A percentile compares a stretch with the other conserved stretches of the same genome.
Conservation (phyloP, 2,113 vertebrate genomes). For the Syrrhaptes paradoxus region DNA sequence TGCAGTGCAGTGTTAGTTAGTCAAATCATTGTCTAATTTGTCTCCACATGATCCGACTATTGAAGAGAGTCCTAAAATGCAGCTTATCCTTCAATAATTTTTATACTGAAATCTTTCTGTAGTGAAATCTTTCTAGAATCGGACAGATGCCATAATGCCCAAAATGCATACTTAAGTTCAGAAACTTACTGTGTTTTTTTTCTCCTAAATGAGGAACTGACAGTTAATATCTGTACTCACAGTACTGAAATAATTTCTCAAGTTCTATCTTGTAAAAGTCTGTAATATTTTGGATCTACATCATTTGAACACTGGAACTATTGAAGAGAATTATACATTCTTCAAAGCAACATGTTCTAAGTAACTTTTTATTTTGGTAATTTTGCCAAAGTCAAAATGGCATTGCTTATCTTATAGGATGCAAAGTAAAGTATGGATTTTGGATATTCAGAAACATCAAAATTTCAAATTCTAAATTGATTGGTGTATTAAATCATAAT, state of each 20-base stretch:
- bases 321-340: neutral
- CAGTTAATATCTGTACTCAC: neutral
- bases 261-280: neutral
- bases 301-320: neutral
- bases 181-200: neutral
- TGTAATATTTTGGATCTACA: neutral
- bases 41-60: neutral
- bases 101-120: neutral
- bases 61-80: neutral
- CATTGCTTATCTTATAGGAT: accelerated
- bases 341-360: neutral
- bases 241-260: neutral
- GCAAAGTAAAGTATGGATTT: neutral
- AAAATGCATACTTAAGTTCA: neutral
- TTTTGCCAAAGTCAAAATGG: neutral
- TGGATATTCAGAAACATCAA: neutral
- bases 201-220: neutral
- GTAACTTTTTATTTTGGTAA: neutral
- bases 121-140: neutral
- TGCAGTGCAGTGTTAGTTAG: neutral
- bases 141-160: neutral
- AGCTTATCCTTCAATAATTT: neutral
- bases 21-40: neutral
- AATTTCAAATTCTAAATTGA: neutral
- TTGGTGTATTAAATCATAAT: neutral